Evolutionary conservation across 2,797 vertebrate species (phyloP), one percentile per base, ranked within the genome.

Genomic region (Etheostoma nigrum): DNA sequence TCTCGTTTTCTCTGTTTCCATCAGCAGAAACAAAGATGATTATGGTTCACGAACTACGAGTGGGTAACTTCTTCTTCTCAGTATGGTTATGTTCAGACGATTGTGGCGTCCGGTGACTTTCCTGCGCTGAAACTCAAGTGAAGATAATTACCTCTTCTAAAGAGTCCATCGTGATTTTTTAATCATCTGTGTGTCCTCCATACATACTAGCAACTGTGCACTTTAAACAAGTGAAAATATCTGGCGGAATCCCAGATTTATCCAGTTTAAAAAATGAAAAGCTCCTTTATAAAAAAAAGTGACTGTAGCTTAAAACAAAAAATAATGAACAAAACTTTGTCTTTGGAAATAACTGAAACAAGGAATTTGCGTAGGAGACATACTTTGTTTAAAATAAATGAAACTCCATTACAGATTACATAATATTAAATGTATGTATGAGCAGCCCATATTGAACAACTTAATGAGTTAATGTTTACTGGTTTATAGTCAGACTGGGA

Each of bases 1-100:
- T 79, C 53, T 79, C 15, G 60, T 55, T 66, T 58, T 73, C 68
- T 75, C 21, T 19, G 52, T 76, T 58, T 79, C 81, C 74, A 70
- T 73, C 68, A 78, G 74, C 70, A 71, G 66, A 76, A 74, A 73
- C 53, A 76, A 77, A 81, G 62, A 44, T 44, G 72, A 48, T 73
- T 1, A 67, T 57, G 67, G 69, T 60, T 44, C 11, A 60, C 2
- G 1, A 51, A 63, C 55, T 30, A 30, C 30, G 30, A 30, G 30
- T 30, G 30, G 5, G 5, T 30, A 30, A 30, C 30, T 30, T 30
- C 30, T 30, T 30, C 30, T 30, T 30, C 30, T 30, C 30, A 30
- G 30, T 30, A 1, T 30, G 5, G 30, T 30, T 30, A 30, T 30
- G 5, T 5, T 30, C 30, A 30, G 30, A 6, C 30, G 30, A 30